phyloP scores from a whole-genome alignment of 1,140 invertebrate species.

The Macrotrachela quadricornifera region DNA sequence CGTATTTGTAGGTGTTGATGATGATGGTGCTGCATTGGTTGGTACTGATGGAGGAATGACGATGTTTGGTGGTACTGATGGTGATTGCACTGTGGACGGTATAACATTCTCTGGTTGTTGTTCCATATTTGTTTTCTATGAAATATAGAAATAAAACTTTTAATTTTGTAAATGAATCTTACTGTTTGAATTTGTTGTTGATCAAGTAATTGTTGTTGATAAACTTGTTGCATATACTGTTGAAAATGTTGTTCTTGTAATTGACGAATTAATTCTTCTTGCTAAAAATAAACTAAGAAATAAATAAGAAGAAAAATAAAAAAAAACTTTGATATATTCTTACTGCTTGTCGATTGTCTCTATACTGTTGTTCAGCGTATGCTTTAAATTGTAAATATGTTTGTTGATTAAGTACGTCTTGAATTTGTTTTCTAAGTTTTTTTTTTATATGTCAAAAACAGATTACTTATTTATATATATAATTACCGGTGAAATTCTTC shows the following conservation, averaged over 20 bases:
- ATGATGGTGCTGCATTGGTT: too few relatives aligned
- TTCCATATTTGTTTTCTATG: too few relatives aligned
- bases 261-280: slow-evolving; percentile 69
- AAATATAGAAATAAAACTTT: too few relatives aligned
- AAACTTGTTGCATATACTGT: slow-evolving; percentile 76
- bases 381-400: slow-evolving; percentile 8
- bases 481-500: slow-evolving; percentile 7
- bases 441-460: background rate
- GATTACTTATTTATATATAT: background rate
- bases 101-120: too few relatives aligned
- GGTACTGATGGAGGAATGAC: too few relatives aligned
- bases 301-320: slow-evolving; percentile 2
- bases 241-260: slow-evolving; percentile 92
- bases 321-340: background rate
- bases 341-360: background rate
- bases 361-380: slow-evolving; percentile 8
- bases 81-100: too few relatives aligned
- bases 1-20: too few relatives aligned
- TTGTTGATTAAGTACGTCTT: slow-evolving; percentile 8
- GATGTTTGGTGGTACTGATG: too few relatives aligned
- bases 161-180: too few relatives aligned
- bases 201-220: slow-evolving; percentile 30
- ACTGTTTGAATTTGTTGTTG: background rate
- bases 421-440: slow-evolving; percentile 4
- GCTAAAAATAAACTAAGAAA: slow-evolving; percentile 33